phyloP scores from a whole-genome alignment of 2,113 vertebrate genomes.

The Sprattus sprattus region DNA sequence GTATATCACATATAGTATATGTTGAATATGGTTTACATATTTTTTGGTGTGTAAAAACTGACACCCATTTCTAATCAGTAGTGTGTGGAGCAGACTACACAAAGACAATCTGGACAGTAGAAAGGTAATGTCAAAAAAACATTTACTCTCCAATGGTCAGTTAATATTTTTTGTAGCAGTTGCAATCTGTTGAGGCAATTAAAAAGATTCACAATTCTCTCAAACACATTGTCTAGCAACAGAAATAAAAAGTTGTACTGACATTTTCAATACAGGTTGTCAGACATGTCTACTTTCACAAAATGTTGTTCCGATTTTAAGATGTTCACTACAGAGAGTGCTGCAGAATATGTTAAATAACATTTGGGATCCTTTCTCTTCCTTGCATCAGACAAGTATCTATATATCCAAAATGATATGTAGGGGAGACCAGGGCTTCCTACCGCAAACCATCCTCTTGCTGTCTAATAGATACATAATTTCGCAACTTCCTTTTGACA shows the following conservation, averaged over 20 bases:
- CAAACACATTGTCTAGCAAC: constrained; percentile 76
- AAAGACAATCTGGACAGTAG: constrained; percentile 28
- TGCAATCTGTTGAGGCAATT: constrained; percentile 76
- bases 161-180: constrained; percentile 78
- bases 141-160: constrained; percentile 62
- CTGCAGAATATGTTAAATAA: constrained; percentile 58
- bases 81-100: not conserved
- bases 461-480: not conserved
- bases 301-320: constrained; percentile 60
- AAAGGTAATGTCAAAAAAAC: constrained; percentile 58
- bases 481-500: not conserved
- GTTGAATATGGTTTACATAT: not conserved
- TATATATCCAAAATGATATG: constrained; percentile 64
- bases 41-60: not conserved
- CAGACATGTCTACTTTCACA: constrained; percentile 70
- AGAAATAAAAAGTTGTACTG: constrained; percentile 62
- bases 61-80: not conserved
- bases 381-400: constrained; percentile 63
- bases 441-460: constrained; percentile 43
- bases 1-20: no score
- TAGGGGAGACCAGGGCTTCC: constrained; percentile 65
- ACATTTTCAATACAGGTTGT: constrained; percentile 70
- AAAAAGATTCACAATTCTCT: constrained; percentile 74
- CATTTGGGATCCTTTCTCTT: constrained; percentile 56
- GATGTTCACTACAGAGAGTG: constrained; percentile 62